These are phyloP conservation scores for Megaptera novaeangliae DNA, from an alignment of 2,113 vertebrate genomes.

Conservation along the genomic window DNA sequence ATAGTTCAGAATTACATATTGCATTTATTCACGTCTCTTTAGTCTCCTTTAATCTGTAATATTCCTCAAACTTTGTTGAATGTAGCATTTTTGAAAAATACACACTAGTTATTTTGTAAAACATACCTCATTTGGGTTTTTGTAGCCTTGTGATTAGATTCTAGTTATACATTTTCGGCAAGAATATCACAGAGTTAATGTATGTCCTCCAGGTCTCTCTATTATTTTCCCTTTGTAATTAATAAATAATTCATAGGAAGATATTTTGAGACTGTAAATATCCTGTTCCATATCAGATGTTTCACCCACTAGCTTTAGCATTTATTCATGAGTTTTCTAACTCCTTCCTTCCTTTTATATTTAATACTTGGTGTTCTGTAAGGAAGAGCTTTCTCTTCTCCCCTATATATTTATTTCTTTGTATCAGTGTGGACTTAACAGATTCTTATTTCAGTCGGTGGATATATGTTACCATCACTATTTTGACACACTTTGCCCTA, in stretches of 20 bases:
- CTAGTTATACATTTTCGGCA: neutral
- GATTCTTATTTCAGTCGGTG: neutral
- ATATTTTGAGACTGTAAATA: neutral
- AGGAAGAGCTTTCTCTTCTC: neutral
- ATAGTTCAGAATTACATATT: neutral
- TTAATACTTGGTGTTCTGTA: neutral
- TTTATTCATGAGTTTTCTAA: neutral
- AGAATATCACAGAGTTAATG: neutral
- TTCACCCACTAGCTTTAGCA: neutral
- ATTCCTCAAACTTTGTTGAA: neutral
- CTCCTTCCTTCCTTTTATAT: neutral
- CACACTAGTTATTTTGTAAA: neutral
- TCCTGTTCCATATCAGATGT: neutral
- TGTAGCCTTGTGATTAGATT: neutral
- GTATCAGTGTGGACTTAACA: neutral
- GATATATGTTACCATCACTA: neutral
- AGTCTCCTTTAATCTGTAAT: slow-evolving; percentile 7
- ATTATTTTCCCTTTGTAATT: slow-evolving; percentile 13
- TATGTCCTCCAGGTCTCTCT: neutral
- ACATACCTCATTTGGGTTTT: neutral
- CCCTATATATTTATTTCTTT: neutral
- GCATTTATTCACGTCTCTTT: neutral
- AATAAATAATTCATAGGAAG: neutral
- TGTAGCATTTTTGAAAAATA: neutral
- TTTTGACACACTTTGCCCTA: neutral